phyloP scores from a whole-genome alignment of 2,113 vertebrate genomes.

The Tinamus guttatus region DNA sequence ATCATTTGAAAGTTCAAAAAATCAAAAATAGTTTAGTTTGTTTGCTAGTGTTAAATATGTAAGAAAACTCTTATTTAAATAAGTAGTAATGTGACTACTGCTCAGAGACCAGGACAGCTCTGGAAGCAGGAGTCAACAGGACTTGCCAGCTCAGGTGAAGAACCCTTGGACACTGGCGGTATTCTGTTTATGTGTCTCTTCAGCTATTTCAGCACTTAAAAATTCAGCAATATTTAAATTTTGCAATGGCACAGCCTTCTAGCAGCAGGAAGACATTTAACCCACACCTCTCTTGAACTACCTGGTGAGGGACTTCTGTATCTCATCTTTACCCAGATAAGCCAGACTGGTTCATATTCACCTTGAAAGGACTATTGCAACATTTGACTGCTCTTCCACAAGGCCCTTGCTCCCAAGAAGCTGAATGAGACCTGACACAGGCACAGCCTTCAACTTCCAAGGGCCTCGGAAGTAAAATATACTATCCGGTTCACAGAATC shows the following conservation, averaged over 20 bases:
- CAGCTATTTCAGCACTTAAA: not conserved
- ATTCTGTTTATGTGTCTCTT: not conserved
- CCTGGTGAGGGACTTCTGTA: not conserved
- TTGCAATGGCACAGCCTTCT: not conserved
- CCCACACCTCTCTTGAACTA: not conserved
- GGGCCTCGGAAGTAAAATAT: constrained; percentile 73
- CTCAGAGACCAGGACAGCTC: not conserved
- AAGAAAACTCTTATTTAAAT: not conserved
- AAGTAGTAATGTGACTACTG: not conserved
- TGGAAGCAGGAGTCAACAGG: not conserved
- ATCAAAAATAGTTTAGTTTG: not conserved
- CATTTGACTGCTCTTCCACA: not conserved
- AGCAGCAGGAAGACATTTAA: not conserved
- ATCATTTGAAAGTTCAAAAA: not conserved
- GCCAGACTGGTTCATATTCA: not conserved
- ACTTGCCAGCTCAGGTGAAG: not conserved
- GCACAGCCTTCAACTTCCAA: constrained; percentile 54
- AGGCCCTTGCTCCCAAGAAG: not conserved
- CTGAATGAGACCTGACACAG: not conserved
- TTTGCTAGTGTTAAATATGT: not conserved
- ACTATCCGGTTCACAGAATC: constrained; percentile 67
- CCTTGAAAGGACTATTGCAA: not conserved
- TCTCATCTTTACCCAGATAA: not conserved
- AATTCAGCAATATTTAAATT: not conserved
- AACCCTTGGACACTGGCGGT: not conserved